Base-by-base conservation (phyloP, 2,888 invertebrate species). In the Drosophila borborema region DNA sequence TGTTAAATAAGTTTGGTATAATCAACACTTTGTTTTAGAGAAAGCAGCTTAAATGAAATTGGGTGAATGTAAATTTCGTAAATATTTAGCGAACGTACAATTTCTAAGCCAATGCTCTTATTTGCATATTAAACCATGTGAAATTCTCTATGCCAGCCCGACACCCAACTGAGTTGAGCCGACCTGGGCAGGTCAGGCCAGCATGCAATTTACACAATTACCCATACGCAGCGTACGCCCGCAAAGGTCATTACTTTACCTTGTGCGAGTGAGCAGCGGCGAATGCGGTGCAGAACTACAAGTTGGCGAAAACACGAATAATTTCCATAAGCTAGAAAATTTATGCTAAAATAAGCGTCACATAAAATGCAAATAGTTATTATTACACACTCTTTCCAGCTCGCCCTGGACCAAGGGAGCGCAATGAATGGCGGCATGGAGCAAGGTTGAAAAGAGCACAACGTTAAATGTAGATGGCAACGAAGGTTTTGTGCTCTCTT, bases 331-430 rank as follows among this genome's bases (percentile, higher is more conserved):
- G 85, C 82, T 86, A 68, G 74, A 77, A 81, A 85, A 82, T 85
- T 84, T 85, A 85, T 85, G 85, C 86, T 86, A 85, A 86, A 86
- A 85, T 85, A 85, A 85, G 85, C 85, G 85, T 74, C 81, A 77
- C 85, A 85, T 85, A 85, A 85, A 86, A 85, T 85, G 85, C 85
- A 85, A 85, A 85, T 85, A 85, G 85, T 85, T 85, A 86, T 82
- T 86, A 86, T 86, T 84, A 86, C 85, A 86, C 72, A 86, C 75
- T 84, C 86, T 86, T 86, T 77, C 60, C 41, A 55, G 58, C 74
- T 77, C 40, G 56, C 7, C 71, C 58, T 49, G 65, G n/a, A 68
- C 64, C 31, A 36, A 48, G 34, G 28, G 14, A 36, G 40, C 14
- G 38, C 12, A 28, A 16, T 8, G 48, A 28, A 28, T 9, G 48